Evolutionary conservation across 2,888 invertebrate genomes (phyloP), one percentile per base, ranked within the genome.

Genomic region (Melinopterus prodromus): DNA sequence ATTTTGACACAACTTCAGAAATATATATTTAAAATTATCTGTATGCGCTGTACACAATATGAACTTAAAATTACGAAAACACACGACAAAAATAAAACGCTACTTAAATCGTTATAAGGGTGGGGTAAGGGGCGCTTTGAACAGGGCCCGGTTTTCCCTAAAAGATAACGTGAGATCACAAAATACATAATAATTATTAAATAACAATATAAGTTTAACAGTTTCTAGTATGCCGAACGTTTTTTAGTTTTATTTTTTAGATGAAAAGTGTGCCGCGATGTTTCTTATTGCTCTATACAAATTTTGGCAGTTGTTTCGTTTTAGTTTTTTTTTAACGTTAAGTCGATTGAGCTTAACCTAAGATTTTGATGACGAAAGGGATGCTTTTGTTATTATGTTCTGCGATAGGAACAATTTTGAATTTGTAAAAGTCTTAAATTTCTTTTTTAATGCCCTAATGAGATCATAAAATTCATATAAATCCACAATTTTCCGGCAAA

Each of bases 91-190:
- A 53, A 53, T 53, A 53, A 53, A 53, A 53, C 53, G 53, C 53
- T 53, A 53, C 53, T 53, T 53, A 53, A 53, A 53, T 53, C 53
- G 53, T 53, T 53, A 53, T 53, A 53, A 53, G 53, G 53, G 53
- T 12, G 53, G 53, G 53, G 7, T 9, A 53, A 53, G 12, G 84
- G 85, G 84, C 84, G 85, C 82, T 83, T 84, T 88, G 87, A 88
- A 88, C 88, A 87, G 87, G 87, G 87, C 88, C 85, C 86, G 69
- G 35, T 80, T 80, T 87, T 88, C 88, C 88, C 87, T 88, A 88
- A 78, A 53, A 53, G 53, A 53, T 53, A 53, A 53, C 88, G 88
- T 89, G 89, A 89, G 89, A 89, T 89, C 89, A 89, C 89, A 89
- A 89, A 89, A 89, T 88, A 89, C 87, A 88, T 88, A 87, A 86